Base-by-base conservation (phyloP, 2,113 vertebrate genomes). In the Melierax canorus region DNA sequence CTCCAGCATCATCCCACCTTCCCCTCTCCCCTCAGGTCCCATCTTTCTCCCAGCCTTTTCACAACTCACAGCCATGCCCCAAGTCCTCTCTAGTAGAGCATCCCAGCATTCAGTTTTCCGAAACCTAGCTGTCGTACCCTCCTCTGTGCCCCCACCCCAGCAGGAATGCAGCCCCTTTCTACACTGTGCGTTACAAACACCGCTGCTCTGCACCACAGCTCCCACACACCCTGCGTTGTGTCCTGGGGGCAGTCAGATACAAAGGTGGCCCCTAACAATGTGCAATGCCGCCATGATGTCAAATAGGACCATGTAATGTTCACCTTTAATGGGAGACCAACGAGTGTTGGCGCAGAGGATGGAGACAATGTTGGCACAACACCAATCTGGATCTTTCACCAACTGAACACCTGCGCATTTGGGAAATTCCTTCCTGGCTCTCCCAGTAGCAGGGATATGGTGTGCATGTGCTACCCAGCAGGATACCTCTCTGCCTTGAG, bases 121-220 rank as follows among this genome's bases (percentile, higher is more conserved):
- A 71, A 51, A 72, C 36, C 6, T 11, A 72, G 51, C 15, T 58
- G 32, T 51, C 2, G 1, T 32, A 51, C 16, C n/a, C 27, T 66
- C 60, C 63, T 38, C 23, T 0, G 1, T 64, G 23, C 20, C 34
- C n/a, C 15, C 15, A n/a, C 6, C 12, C 67, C 29, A 21, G 23
- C 30, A 60, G 39, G 51, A 76, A 21, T 1, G 0, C 41, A 48
- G 22, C 2, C 39, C 20, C 45, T 66, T 76, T 34, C 69, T 60
- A 38, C 9, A 27, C 12, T 1, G 2, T 2, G 0, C 0, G 1
- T n/a, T 56, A 21, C 51, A 50, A 71, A 50, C 56, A 66, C 17
- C 0, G 1, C 53, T 39, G 45, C 56, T 58, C 39, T 14, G 9
- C 55, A 58, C 43, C 29, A 62, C 38, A 43, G 68, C 69, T 55